phyloP scores from a whole-genome alignment of 2,113 vertebrate genomes.

The Phaetusa simplex region DNA sequence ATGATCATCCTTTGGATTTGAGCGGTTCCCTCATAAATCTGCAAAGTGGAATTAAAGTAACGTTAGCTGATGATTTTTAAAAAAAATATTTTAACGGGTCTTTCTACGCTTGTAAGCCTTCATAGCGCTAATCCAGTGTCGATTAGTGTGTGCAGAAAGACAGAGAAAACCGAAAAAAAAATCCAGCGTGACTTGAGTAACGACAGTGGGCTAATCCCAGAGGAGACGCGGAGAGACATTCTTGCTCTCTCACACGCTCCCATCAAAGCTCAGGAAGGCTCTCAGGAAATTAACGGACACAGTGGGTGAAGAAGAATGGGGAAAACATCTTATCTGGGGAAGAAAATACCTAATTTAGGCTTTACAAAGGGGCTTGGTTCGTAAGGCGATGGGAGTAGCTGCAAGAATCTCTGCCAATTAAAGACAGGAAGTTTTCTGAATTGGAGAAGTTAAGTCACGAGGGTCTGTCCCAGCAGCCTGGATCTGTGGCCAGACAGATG shows the following conservation, averaged over 20 bases:
- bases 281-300: neutral
- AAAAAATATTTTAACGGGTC: neutral
- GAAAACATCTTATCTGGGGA: neutral
- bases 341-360: neutral
- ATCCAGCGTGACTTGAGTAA: neutral
- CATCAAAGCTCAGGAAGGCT: neutral
- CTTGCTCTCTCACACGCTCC: neutral
- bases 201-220: neutral
- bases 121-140: too few species aligned
- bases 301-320: neutral
- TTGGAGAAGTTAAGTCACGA: neutral
- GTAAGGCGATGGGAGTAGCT: neutral
- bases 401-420: neutral
- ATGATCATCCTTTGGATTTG: constrained; percentile 92
- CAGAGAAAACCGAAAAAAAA: neutral
- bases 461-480: neutral
- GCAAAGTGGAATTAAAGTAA: neutral
- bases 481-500: neutral
- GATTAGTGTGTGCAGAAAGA: neutral
- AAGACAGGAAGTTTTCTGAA: neutral
- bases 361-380: neutral
- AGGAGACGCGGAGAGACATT: neutral
- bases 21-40: constrained; percentile 95
- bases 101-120: neutral
- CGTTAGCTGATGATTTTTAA: neutral